phyloP scores from a whole-genome alignment of 2,888 invertebrate species.

The Cremastinae sp. region DNA sequence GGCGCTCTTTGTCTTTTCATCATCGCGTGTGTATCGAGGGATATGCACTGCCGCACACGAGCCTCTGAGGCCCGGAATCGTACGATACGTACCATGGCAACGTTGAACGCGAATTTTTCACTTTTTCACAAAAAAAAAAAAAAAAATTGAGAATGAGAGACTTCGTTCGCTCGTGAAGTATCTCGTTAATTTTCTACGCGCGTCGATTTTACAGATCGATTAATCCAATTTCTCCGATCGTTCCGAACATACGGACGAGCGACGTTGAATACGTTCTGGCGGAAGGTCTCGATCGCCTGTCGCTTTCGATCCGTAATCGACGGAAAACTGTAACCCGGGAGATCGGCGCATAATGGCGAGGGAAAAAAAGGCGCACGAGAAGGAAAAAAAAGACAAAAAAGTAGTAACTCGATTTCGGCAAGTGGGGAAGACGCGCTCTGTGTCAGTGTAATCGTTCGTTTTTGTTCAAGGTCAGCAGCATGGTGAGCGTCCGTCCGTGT shows the following conservation, averaged over 20 bases:
- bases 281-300: slow-evolving; percentile 15
- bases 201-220: not conserved
- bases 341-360: not conserved
- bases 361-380: slow-evolving; percentile 12
- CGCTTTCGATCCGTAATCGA: not conserved
- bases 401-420: slow-evolving; percentile 40
- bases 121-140: too few relatives aligned
- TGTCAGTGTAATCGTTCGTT: slow-evolving; percentile 39
- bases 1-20: slow-evolving; percentile 17
- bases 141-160: too few relatives aligned
- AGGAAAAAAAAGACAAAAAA: slow-evolving; percentile 8
- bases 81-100: too few relatives aligned
- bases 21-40: not conserved
- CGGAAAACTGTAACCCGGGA: not conserved
- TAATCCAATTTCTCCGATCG: slow-evolving; percentile 10
- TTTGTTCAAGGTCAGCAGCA: slow-evolving; percentile 41
- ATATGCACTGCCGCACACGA: too few relatives aligned
- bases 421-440: slow-evolving; percentile 34
- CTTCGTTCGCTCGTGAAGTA: too few relatives aligned
- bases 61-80: too few relatives aligned
- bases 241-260: not conserved
- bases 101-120: too few relatives aligned
- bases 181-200: too few relatives aligned
- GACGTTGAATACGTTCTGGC: not conserved
- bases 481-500: not conserved